Evolutionary conservation across 2,113 vertebrate species (phyloP), one percentile per base, ranked within the genome.

Genomic region (Neofelis nebulosa): DNA sequence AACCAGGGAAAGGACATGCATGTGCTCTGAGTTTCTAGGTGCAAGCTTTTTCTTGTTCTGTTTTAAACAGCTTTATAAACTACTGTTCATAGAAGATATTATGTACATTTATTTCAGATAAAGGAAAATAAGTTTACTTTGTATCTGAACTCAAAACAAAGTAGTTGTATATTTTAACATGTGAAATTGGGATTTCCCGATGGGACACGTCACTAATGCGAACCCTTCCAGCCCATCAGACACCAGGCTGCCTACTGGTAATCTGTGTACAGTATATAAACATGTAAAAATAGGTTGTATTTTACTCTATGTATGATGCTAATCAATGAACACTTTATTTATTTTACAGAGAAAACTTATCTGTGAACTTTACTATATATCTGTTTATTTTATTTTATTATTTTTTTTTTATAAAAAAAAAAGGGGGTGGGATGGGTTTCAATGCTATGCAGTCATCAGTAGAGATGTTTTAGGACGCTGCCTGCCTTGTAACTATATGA

Each of bases 281-380:
- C 99, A 98, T 99, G 98, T 99, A 99, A 98, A 99, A 99, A 99
- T 98, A 99, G 98, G 98, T 97, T 99, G 99, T 99, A 99, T 99
- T 99, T 99, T 99, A 99, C 98, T 99, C 98, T 97, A 98, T 99
- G 98, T 99, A 99, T 98, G 98, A 99, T 98, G 98, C 97, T 99
- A 99, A 99, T 99, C 98, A 92, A 98, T 87, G 98, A 98, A 99
- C 98, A 99, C 98, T 98, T 99, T 99, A 99, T 99, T 99, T 99
- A 99, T 99, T 99, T 98, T 99, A 98, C 98, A 98, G 98, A 99
- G 98, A 98, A 97, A 98, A 98, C 99, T 98, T 98, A 98, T 98
- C 98, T 99, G 98, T 99, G 98, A 98, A 98, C 98, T 99, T 99
- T 98, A 98, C 98, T 99, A 99, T 98, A 98, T 99, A 98, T 98